phyloP scores from a whole-genome alignment of 2,113 vertebrate genomes.

The Leuciscus idus region DNA sequence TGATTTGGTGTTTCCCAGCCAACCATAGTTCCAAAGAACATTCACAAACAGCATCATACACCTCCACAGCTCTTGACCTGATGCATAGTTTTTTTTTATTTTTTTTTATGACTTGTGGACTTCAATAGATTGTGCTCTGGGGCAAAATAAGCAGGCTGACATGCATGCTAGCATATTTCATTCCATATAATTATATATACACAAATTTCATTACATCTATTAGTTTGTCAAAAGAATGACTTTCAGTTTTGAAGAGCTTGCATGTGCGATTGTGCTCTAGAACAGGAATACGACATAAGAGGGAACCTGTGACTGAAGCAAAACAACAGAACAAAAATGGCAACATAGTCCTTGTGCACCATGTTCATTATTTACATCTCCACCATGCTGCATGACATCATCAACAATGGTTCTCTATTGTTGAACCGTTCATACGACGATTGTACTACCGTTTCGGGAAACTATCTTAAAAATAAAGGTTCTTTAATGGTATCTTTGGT shows the following conservation, averaged over 20 bases:
- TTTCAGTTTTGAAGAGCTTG: too few relatives aligned
- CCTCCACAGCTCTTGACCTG: too few relatives aligned
- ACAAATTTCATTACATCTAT: not conserved
- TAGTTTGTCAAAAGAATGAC: not conserved
- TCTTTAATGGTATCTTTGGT: too few relatives aligned
- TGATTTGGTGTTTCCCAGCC: not conserved
- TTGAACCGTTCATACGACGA: not conserved
- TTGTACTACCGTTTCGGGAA: not conserved
- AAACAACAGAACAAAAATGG: not conserved
- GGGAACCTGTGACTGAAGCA: not conserved
- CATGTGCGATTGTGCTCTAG: too few relatives aligned
- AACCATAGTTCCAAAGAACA: not conserved
- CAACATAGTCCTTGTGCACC: not conserved
- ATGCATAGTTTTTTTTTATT: rapidly evolving
- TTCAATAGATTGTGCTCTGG: not conserved
- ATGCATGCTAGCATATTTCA: not conserved
- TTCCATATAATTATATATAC: not conserved
- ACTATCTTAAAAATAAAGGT: not conserved
- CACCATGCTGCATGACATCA: not conserved
- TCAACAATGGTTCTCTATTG: not conserved
- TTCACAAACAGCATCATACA: not conserved
- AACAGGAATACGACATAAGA: too few relatives aligned
- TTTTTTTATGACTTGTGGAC: not conserved
- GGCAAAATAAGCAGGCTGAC: not conserved
- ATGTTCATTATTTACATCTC: not conserved